Evolutionary conservation across 1,140 invertebrate genomes (phyloP).

Genomic region (Plectrocnemia conspersa): DNA sequence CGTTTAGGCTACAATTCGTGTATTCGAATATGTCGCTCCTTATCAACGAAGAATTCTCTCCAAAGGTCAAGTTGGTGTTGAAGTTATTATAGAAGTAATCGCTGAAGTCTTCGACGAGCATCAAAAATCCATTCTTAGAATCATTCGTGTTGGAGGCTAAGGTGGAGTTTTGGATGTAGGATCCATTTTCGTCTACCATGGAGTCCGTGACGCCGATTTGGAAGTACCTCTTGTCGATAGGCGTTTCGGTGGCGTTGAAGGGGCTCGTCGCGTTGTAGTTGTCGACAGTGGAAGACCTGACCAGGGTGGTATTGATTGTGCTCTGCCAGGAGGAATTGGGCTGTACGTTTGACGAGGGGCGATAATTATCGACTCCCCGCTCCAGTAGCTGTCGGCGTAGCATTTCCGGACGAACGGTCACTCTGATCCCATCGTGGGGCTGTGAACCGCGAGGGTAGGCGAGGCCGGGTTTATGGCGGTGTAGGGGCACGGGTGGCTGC

Average conservation of each 20-base stretch:
- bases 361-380: constrained; percentile 7
- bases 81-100: constrained; percentile 55
- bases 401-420: constrained; percentile 8
- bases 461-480: constrained; percentile 11
- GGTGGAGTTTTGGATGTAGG: constrained; percentile 8
- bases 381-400: background rate
- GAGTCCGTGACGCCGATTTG: background rate
- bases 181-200: background rate
- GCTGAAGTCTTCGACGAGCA: constrained; percentile 56
- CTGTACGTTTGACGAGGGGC: background rate
- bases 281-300: background rate
- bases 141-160: constrained; percentile 26
- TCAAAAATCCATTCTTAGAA: constrained; percentile 50
- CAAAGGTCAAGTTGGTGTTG: constrained; percentile 42
- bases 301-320: constrained; percentile 8
- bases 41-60: constrained; percentile 38
- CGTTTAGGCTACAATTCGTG: constrained; percentile 48
- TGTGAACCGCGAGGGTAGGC: constrained; percentile 3
- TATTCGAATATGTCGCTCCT: constrained; percentile 44
- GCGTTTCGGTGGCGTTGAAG: background rate
- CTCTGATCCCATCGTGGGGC: constrained; percentile 7
- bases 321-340: constrained; percentile 10
- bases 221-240: constrained; percentile 1
- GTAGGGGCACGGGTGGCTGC: background rate
- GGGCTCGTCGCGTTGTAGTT: constrained; percentile 1